These are phyloP conservation scores for Cremastinae sp. DNA, from an alignment of 2,888 invertebrate genomes.

Conservation along the genomic window DNA sequence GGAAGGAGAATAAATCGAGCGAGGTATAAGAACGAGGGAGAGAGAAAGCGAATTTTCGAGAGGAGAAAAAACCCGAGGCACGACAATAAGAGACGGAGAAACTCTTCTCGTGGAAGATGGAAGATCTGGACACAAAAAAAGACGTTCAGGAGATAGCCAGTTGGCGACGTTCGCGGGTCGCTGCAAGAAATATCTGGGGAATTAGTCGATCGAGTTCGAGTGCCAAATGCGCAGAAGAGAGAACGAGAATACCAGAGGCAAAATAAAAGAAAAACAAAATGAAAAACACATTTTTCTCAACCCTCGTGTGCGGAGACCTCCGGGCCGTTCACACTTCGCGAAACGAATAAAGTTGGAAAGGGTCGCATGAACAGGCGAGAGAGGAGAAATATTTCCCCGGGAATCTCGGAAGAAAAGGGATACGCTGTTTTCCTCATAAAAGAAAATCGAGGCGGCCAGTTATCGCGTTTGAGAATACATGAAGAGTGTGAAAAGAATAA, in stretches of 20 bases:
- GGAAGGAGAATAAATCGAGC: conserved; percentile 4
- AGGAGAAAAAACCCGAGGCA: too few relatives aligned
- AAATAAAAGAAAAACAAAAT: background rate
- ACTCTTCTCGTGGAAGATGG: conserved; percentile 19
- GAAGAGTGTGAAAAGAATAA: conserved; percentile 9
- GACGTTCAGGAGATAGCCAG: conserved; percentile 36
- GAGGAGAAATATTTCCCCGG: conserved; percentile 16
- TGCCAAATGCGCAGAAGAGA: conserved; percentile 32
- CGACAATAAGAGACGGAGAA: conserved; percentile 23
- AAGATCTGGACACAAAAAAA: conserved; percentile 45
- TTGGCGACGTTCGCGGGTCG: conserved; percentile 55
- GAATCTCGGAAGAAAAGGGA: conserved; percentile 10
- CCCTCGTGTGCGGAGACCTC: background rate
- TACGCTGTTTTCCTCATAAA: conserved; percentile 15
- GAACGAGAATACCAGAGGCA: background rate
- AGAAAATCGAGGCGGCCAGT: conserved; percentile 43
- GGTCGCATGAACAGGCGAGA: background rate
- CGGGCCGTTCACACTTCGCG: background rate
- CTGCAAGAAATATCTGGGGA: conserved; percentile 63
- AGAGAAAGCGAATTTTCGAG: too few relatives aligned
- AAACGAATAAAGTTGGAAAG: conserved; percentile 18
- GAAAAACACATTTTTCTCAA: conserved; percentile 8
- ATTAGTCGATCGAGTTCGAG: conserved; percentile 66
- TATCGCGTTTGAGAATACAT: conserved; percentile 43
- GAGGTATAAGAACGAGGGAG: background rate